Percentiles rank a stretch among this genome's conserved stretches.
These are phyloP conservation scores for Ceratosolen fusciceps DNA, from an alignment of 1,140 invertebrate genomes.

Conservation along the genomic window DNA sequence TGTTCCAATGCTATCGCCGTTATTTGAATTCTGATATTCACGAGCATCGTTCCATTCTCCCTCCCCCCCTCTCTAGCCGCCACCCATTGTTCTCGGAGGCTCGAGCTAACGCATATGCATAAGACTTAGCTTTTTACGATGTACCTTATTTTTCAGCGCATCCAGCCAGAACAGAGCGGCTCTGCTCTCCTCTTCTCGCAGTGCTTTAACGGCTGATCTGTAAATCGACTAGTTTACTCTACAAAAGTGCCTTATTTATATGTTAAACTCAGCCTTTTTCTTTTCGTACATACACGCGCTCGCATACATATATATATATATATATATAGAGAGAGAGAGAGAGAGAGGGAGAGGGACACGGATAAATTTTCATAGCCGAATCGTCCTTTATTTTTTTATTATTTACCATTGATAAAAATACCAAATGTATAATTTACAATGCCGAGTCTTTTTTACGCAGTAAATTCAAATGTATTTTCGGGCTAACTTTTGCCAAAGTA, in stretches of 20 bases:
- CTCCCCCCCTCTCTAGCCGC: not conserved
- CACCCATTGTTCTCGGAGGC: not conserved
- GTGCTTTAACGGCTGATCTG: constrained; percentile 2
- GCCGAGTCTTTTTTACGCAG: not conserved
- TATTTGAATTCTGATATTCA: constrained; percentile 29
- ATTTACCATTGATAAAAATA: constrained; percentile 1
- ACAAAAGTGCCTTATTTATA: constrained; percentile 7
- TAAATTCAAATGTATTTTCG: not conserved
- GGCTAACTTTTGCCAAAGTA: not conserved
- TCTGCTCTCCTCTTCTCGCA: not conserved
- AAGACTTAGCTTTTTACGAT: not conserved
- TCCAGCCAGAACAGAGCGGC: not conserved
- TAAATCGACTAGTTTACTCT: not conserved
- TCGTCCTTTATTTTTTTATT: too few species aligned
- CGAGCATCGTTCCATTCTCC: not conserved
- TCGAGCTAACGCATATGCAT: not conserved
- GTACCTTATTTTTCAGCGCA: constrained; percentile 12
- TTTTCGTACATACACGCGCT: too few species aligned
- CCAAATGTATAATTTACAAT: not conserved
- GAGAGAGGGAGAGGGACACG: too few species aligned
- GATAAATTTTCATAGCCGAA: too few species aligned
- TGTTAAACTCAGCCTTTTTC: not conserved
- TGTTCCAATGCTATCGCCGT: not conserved
- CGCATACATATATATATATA: too few species aligned
- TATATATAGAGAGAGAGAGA: too few species aligned